Base-by-base conservation (phyloP, 2,888 invertebrate species). In the Drosophila mimetica region DNA sequence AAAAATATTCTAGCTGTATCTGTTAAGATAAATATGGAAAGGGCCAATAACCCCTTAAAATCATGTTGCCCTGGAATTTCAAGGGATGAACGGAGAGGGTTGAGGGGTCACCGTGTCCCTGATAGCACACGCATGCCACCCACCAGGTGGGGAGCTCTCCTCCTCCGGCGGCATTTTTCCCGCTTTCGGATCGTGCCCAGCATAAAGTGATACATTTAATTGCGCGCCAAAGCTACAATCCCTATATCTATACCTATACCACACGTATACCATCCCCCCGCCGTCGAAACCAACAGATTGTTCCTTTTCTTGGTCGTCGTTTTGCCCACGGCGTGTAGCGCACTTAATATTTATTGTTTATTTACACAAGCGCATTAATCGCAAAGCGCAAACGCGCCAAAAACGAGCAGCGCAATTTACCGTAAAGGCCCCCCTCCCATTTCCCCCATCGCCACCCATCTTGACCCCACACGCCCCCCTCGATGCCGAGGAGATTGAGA, bases 301-400 rank as follows among this genome's bases (percentile, higher is more conserved):
- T 20, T 54, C 51, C 9, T 32, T 18, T 22, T 22, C 44, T 20
- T 52, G 52, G 36, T 37, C 54, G 25, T 36, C 39, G 39, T 34
- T 57, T 48, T 57, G 60, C 66, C 72, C 69, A 67, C 71, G 79
- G 79, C 76, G 61, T 81, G 76, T 75, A 81, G 75, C 78, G 70
- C 78, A 86, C 85, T 80, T 84, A 86, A 86, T 82, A 85, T 87
- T 87, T 87, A 77, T 79, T 86, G 88, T 86, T 86, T 86, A 85
- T 86, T 86, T 86, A 86, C 79, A 86, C 74, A 78, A 88, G 84
- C 88, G 85, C 72, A 79, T 77, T 83, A 84, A 86, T 79, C 87
- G 85, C 81, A 69, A 85, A 81, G 79, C 74, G 82, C 87, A 87
- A 84, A 87, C 79, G 82, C 87, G 82, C 80, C 76, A 83, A 83